A percentile compares a stretch with the other conserved stretches of the same genome.
These are phyloP conservation scores for Sturnira hondurensis DNA, from an alignment of 2,113 vertebrate species.

Conservation along the genomic window DNA sequence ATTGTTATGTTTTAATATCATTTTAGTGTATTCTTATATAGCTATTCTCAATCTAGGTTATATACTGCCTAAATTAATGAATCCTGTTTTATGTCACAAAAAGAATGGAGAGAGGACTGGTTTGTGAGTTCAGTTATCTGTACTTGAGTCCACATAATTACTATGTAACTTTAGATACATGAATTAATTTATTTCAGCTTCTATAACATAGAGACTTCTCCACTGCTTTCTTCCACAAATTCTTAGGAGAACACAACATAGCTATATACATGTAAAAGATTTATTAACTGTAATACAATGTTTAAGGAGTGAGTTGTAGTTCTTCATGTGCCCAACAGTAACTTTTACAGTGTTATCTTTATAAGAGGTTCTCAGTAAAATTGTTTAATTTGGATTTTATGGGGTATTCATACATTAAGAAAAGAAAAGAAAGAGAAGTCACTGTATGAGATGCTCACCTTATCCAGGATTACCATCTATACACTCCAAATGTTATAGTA, in stretches of 20 bases:
- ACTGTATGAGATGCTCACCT: background rate
- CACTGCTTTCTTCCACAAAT: background rate
- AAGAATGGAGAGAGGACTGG: background rate
- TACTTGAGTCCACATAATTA: background rate
- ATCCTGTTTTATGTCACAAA: background rate
- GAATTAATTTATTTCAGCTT: background rate
- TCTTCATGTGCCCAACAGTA: background rate
- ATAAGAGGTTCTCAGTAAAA: background rate
- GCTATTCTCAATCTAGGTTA: background rate
- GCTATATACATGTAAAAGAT: background rate
- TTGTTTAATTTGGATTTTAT: background rate
- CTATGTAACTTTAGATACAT: background rate
- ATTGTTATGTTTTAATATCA: background rate
- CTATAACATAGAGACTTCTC: background rate
- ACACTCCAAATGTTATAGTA: background rate
- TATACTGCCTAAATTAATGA: background rate
- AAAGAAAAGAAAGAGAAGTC: background rate
- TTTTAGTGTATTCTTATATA: background rate
- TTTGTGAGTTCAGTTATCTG: background rate
- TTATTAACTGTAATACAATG: background rate
- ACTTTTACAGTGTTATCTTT: background rate
- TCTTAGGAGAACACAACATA: background rate
- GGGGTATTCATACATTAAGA: background rate
- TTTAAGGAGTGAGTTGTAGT: background rate
- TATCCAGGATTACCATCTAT: background rate